Conservation (phyloP, 2,113 vertebrate genomes). For the Rissa tridactyla region DNA sequence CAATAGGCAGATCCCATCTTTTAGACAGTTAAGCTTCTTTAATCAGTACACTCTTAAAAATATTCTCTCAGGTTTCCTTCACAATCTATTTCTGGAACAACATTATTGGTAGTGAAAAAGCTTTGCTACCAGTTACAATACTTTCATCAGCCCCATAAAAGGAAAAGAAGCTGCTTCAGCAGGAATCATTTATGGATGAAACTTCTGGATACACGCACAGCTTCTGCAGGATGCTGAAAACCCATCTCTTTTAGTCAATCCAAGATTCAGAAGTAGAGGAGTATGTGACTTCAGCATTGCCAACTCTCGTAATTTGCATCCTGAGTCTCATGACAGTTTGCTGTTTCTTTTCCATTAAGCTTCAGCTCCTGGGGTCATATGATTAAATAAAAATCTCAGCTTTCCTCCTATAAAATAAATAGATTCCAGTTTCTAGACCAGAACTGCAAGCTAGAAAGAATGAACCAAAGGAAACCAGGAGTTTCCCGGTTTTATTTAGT, state of each 20-base stretch:
- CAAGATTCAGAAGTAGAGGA: neutral
- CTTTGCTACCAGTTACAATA: constrained; percentile 34
- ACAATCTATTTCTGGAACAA: neutral
- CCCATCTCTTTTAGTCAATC: neutral
- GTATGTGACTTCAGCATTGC: neutral
- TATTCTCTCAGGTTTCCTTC: neutral
- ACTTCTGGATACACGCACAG: neutral
- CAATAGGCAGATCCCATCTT: neutral
- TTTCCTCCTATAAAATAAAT: constrained; percentile 35
- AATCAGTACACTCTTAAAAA: neutral
- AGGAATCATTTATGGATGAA: constrained; percentile 36
- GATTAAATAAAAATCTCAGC: neutral
- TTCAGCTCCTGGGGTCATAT: neutral
- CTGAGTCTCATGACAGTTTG: neutral
- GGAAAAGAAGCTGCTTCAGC: constrained; percentile 52
- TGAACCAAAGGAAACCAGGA: neutral
- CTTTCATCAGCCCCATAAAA: constrained; percentile 47
- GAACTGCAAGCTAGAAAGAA: neutral
- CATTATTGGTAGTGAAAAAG: neutral
- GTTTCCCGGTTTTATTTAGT: neutral
- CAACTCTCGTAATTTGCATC: neutral
- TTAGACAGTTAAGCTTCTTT: neutral
- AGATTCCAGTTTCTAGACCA: constrained; percentile 4
- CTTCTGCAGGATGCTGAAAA: constrained; percentile 21
- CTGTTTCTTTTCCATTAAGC: neutral